Evolutionary conservation across 2,113 vertebrate genomes (phyloP).

Genomic region (Mastomys natalensis): DNA sequence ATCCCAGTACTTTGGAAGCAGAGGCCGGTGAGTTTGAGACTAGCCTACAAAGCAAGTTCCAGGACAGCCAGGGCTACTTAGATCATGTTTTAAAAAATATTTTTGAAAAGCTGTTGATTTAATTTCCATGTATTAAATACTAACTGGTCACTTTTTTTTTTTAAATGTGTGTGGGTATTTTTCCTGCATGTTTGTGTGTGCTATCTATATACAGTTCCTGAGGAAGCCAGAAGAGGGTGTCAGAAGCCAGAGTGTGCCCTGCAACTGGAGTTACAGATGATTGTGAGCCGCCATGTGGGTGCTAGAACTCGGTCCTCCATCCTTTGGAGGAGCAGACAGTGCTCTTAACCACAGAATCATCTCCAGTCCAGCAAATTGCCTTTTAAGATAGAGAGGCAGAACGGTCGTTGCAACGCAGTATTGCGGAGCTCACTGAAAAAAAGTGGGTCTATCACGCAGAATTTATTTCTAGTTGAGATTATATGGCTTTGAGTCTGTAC

Average conservation of each 20-base stretch:
- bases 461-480: not conserved
- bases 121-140: not conserved
- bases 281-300: not conserved
- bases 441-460: not conserved
- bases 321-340: not conserved
- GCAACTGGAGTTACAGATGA: not conserved
- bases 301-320: not conserved
- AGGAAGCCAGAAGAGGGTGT: not conserved
- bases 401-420: not conserved
- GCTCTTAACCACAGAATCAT: not conserved
- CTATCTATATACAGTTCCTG: not conserved
- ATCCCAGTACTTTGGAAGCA: too few relatives aligned
- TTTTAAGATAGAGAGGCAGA: not conserved
- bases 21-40: not conserved
- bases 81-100: not conserved
- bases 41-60: not conserved
- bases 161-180: not conserved
- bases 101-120: not conserved
- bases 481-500: not conserved
- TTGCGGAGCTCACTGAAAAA: not conserved
- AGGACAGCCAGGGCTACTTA: not conserved
- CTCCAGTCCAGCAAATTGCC: not conserved
- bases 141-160: not conserved
- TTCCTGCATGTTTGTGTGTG: not conserved
- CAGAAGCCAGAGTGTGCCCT: not conserved